A percentile compares a stretch with the other conserved stretches of the same genome.
Evolutionary conservation across 2,888 invertebrate genomes (phyloP).

Genomic region (Petrolisthes manimaculis): DNA sequence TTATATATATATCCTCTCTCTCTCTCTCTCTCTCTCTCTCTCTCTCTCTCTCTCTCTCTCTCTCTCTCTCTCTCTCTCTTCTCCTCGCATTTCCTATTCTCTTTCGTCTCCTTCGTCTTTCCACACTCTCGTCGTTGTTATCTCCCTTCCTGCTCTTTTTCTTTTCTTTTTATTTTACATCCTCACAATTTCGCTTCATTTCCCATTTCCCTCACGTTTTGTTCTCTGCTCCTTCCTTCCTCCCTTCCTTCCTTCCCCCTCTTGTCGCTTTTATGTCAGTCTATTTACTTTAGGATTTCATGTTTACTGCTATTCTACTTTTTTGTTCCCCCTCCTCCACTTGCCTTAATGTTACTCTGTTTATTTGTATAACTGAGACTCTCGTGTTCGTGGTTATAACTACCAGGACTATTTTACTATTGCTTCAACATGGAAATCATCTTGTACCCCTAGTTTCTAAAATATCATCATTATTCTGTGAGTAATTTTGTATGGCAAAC

Average conservation of each 20-base stretch:
- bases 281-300: not conserved
- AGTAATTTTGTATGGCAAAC: too few species aligned
- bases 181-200: not conserved
- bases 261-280: not conserved
- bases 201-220: not conserved
- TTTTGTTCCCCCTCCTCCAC: not conserved
- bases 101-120: not conserved
- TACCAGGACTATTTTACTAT: not conserved
- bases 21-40: conserved; percentile 13
- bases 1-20: not conserved
- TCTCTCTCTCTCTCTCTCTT: not conserved
- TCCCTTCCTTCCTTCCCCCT: not conserved
- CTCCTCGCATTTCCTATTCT: not conserved
- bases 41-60: conserved; percentile 16
- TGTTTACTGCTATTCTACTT: not conserved
- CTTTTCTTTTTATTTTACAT: not conserved
- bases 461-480: too few species aligned
- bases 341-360: too few species aligned
- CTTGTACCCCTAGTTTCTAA: too few species aligned
- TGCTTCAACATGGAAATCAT: too few species aligned
- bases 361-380: not conserved
- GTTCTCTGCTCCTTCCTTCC: not conserved
- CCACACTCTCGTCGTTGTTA: not conserved
- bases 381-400: not conserved
- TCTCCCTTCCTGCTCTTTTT: not conserved